Base-by-base conservation (phyloP, 2,113 vertebrate species). In the Columbina picui region DNA sequence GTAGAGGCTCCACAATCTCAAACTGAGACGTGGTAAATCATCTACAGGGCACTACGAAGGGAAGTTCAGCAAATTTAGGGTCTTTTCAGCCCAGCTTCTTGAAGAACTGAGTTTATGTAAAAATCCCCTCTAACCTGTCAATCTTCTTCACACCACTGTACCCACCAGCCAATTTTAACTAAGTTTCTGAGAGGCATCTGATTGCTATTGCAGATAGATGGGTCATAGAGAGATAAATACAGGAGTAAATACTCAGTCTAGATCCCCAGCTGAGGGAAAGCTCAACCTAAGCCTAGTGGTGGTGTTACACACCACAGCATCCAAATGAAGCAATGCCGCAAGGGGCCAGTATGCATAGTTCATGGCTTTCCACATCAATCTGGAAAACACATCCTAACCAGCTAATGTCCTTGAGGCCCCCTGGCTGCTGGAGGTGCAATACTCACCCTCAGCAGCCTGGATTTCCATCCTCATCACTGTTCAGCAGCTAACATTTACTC, bases 401-500 rank as follows among this genome's bases (percentile, higher is more conserved):
- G 27, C 15, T 34, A 3, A 65, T 57, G n/a, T 85, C 30, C n/a
- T 49, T 13, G 29, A 63, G 38, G 61, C 13, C n/a, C 11, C 38
- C 17, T 56, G 73, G 47, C 30, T 60, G 57, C 3, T 43, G 15
- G 36, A 61, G 74, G 53, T 53, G 38, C 0, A 1, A 39, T 4
- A 4, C 29, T 77, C 69, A 79, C 68, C 68, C 82, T 94, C 47
- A 52, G 55, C 26, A 74, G 71, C 68, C 73, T 74, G 2, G 4
- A 30, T 69, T 88, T 75, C 50, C 87, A 87, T 2, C 32, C 70
- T 39, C 6, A 1, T 64, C n/a, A 29, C 60, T 36, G 29, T 78
- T 90, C 87, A 36, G 75, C 29, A 67, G 39, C 94, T 93, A 97
- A 92, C 92, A 93, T 95, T 96, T 95, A 61, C 73, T 64, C 56